Evolutionary conservation across 2,113 vertebrate genomes (phyloP), one percentile per base, ranked within the genome.

Genomic region (Corynorhinus townsendii): DNA sequence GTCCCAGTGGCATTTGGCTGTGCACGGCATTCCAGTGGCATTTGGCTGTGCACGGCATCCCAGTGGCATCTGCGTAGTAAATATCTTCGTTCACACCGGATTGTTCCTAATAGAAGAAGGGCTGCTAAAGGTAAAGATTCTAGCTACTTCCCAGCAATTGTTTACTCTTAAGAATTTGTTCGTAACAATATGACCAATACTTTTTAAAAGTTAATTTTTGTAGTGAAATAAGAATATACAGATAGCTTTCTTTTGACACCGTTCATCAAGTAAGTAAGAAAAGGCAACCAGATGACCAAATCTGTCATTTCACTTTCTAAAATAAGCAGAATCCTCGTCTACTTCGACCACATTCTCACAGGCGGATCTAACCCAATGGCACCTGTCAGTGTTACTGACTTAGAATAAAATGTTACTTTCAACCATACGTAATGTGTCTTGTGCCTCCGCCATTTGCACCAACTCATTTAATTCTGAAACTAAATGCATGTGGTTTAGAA

Each of bases 401-500:
- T 95, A 69, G 81, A 81, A 52, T 47, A 49, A 54, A 40, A 35
- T 69, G 75, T 86, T 75, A 28, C 79, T 96, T 84, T 52, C n/a
- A 89, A 7, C 17, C 17, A 90, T 11, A 28, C 75, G 40, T 59
- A 86, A 94, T 82, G 20, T 92, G 43, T 66, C 83, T 82, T 91
- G 35, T 66, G n/a, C 38, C 20, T 66, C 38, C 6, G 40, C 26
- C 40, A 24, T 47, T 88, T 30, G 16, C 38, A 85, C 7, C 56
- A 81, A 35, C 35, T 93, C 26, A 56, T 94, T 94, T 94, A 86
- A 83, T 93, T 80, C n/a, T 89, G 28, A 89, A 96, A 94, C 26
- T 17, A 84, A 87, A 94, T 59, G 16, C 16, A 30, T 38, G 40
- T 47, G 33, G 30, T 83, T 72, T 30, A 90, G 69, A 93, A 90